Percentiles rank a stretch among this genome's conserved stretches.
phyloP scores from a whole-genome alignment of 2,888 invertebrate species.

The Steromphala cineraria region DNA sequence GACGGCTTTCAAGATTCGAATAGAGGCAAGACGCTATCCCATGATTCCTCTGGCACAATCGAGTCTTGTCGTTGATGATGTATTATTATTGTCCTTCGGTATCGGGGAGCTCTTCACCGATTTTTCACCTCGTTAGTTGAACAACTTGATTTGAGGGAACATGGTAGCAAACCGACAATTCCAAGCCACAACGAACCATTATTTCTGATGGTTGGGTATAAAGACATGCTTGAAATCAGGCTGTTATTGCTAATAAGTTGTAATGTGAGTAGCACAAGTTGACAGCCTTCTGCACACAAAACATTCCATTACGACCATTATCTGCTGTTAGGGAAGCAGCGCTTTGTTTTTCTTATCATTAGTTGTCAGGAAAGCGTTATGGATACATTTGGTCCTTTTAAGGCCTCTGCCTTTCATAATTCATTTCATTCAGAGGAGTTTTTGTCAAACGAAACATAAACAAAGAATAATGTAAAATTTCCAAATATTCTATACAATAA shows the following conservation, averaged over 20 bases:
- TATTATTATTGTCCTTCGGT: not conserved
- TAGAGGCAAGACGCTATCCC: not conserved
- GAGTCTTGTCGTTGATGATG: not conserved
- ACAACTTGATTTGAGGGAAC: constrained; percentile 6
- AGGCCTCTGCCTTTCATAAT: not conserved
- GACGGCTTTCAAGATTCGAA: not conserved
- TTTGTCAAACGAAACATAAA: no score
- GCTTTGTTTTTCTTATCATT: not conserved
- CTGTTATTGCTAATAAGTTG: constrained; percentile 8
- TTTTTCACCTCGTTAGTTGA: constrained; percentile 8
- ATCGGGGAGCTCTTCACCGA: not conserved
- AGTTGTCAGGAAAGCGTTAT: not conserved
- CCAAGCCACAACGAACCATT: not conserved
- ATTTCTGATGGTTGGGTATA: not conserved
- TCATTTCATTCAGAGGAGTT: not conserved
- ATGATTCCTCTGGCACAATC: not conserved
- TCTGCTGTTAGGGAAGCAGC: not conserved
- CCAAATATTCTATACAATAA: no score
- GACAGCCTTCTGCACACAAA: constrained; percentile 3
- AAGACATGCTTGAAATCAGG: constrained; percentile 5
- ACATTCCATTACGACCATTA: constrained; percentile 4
- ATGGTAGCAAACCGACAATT: not conserved
- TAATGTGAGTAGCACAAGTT: not conserved
- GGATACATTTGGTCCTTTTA: not conserved
- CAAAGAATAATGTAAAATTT: no score